Base-by-base conservation (phyloP, 2,888 invertebrate genomes). In the Heliconius aoede region DNA sequence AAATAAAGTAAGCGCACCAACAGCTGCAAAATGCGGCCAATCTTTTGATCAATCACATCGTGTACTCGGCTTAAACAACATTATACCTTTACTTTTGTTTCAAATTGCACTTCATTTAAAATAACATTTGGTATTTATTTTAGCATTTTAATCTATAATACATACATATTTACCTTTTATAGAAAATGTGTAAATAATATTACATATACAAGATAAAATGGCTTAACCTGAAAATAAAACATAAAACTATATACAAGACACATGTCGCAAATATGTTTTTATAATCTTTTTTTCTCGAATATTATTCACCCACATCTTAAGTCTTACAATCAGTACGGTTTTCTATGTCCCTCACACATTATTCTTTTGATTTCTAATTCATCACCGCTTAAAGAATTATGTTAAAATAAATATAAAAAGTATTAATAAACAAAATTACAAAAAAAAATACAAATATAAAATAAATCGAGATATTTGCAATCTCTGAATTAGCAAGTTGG, bases 1-100 rank as follows among this genome's bases (percentile, higher is more conserved):
- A 90, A 91, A 91, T 90, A 90, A 88, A 88, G 84, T 84, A 85
- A 84, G 78, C 74, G 83, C 82, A 82, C 81, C 78, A 81, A 81
- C 85, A 86, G 85, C 88, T 87, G 86, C 85, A 82, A 74, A 82
- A 81, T 84, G 85, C 82, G 81, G 75, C 72, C 85, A 86, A 85
- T 86, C 86, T 84, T 86, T 85, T 85, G 85, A 88, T 81, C 82
- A 80, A 76, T 80, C 79, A 73, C 76, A 76, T 60, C 65, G 76
- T 74, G 71, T 74, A 80, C 74, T 71, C 75, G 73, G 40, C 24
- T 71, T 71, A 74, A 74, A 77, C 71, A 77, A 74, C 74, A 58
- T 77, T 64, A 74, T 77, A 58, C 40, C 55, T 77, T 74, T 58
- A 55, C 30, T 68, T 73, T 76, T 65, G 40, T 51, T 62, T 68